Percentiles rank a stretch among this genome's conserved stretches.
Evolutionary conservation across 2,888 invertebrate genomes (phyloP).

Genomic region (Masnerella sp.): DNA sequence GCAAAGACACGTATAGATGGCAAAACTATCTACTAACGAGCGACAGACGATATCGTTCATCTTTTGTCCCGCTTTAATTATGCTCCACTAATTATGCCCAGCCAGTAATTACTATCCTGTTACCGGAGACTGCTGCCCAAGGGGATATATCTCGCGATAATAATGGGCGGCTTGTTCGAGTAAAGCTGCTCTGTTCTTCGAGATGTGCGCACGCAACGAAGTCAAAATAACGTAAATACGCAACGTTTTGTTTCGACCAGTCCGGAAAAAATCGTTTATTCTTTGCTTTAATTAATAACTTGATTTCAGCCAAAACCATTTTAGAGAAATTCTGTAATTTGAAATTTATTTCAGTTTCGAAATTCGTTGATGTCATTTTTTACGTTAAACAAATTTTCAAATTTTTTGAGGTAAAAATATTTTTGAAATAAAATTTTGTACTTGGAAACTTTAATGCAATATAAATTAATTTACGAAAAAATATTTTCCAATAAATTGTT

Average conservation of each 20-base stretch:
- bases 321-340: too few species aligned
- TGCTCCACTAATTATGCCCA: slow-evolving; percentile 73
- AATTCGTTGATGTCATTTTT: too few species aligned
- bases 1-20: slow-evolving; percentile 64
- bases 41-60: slow-evolving; percentile 74
- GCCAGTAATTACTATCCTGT: slow-evolving; percentile 74
- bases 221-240: slow-evolving; percentile 51
- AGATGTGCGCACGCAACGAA: slow-evolving; percentile 55
- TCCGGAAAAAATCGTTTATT: slow-evolving; percentile 8
- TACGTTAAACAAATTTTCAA: too few species aligned
- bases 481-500: too few species aligned
- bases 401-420: too few species aligned
- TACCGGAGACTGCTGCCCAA: slow-evolving; percentile 71
- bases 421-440: too few species aligned
- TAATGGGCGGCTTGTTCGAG: slow-evolving; percentile 64
- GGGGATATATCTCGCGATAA: slow-evolving; percentile 70
- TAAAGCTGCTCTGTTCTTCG: slow-evolving; percentile 58
- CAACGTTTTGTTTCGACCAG: slow-evolving; percentile 17
- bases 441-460: too few species aligned
- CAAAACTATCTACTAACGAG: slow-evolving; percentile 74
- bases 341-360: too few species aligned
- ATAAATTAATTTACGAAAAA: too few species aligned
- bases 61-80: slow-evolving; percentile 74
- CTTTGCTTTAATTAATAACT: too few species aligned
- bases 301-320: too few species aligned